Conservation (phyloP, 2,113 vertebrate genomes). For the Misgurnus mizolepis region DNA sequence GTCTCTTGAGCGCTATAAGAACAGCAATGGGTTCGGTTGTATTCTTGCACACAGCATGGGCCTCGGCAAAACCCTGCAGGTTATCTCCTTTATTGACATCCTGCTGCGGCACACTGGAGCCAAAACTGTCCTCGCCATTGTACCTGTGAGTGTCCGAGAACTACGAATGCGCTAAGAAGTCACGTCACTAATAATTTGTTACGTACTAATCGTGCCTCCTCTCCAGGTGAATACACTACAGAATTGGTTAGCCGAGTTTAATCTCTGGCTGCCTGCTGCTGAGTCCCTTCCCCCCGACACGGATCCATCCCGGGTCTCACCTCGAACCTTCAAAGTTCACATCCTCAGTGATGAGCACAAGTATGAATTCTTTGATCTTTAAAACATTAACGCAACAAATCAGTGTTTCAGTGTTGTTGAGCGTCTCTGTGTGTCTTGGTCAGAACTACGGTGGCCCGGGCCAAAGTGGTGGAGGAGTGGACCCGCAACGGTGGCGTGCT, state of each 20-base stretch:
- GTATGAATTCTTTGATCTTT: constrained; percentile 70
- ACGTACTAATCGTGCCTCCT: too few species aligned
- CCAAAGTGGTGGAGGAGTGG: constrained; percentile 96
- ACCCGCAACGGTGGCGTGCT: constrained; percentile 90
- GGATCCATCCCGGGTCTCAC: constrained; percentile 78
- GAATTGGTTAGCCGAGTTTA: constrained; percentile 97
- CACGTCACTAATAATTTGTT: too few species aligned
- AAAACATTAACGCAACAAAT: too few species aligned
- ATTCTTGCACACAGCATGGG: constrained; percentile 99
- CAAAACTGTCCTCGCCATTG: constrained; percentile 94
- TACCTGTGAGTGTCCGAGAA: constrained; percentile 83
- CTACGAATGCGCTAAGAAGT: too few species aligned
- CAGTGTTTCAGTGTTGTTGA: not conserved
- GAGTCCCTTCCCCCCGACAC: constrained; percentile 84
- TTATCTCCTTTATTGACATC: constrained; percentile 96
- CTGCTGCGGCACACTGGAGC: constrained; percentile 92
- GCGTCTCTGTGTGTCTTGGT: not conserved
- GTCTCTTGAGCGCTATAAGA: constrained; percentile 93
- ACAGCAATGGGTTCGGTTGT: constrained; percentile 96
- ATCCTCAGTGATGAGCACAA: constrained; percentile 97
- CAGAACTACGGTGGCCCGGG: constrained; percentile 90
- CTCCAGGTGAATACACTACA: constrained; percentile 95
- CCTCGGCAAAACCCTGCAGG: constrained; percentile 94
- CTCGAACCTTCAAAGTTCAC: constrained; percentile 90
- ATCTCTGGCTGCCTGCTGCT: constrained; percentile 92